These are phyloP conservation scores for Helicolenus hilgendorfi DNA, from an alignment of 2,797 vertebrate species.

Conservation along the genomic window DNA sequence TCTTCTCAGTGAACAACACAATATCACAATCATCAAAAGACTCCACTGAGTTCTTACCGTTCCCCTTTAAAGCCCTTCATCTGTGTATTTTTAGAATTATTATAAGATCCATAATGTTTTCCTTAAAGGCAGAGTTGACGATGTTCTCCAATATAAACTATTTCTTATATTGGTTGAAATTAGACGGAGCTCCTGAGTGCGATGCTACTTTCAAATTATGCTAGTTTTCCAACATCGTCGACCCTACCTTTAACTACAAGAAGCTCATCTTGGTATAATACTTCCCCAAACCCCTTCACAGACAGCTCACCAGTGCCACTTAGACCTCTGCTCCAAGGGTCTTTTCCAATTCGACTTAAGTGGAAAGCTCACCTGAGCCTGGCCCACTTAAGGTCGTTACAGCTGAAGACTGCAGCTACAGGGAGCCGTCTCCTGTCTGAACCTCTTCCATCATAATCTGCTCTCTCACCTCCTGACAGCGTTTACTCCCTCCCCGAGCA, in stretches of 20 bases:
- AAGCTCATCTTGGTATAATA: slow-evolving; percentile 29
- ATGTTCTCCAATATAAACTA: too few relatives aligned
- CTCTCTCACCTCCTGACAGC: slow-evolving; percentile 7
- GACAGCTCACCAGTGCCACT: slow-evolving; percentile 48
- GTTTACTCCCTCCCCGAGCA: slow-evolving; percentile 19
- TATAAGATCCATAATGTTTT: slow-evolving; percentile 1
- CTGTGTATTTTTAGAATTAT: background rate
- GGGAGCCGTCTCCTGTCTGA: slow-evolving; percentile 14
- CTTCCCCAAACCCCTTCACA: slow-evolving; percentile 32
- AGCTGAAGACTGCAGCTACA: slow-evolving; percentile 34
- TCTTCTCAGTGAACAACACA: background rate
- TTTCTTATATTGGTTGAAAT: too few relatives aligned
- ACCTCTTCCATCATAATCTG: slow-evolving; percentile 51
- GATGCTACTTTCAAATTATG: too few relatives aligned
- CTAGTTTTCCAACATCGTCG: too few relatives aligned
- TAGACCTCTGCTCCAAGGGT: slow-evolving; percentile 47
- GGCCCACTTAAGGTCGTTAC: slow-evolving; percentile 60
- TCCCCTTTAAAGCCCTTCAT: background rate
- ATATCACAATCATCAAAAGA: background rate
- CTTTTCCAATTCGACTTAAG: slow-evolving; percentile 76
- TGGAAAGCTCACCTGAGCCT: slow-evolving; percentile 66
- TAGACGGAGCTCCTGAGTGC: too few relatives aligned
- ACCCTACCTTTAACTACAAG: background rate
- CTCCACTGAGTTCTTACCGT: background rate
- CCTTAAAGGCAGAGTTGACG: background rate